Conservation (phyloP, 2,797 vertebrate genomes). For the Acanthopagrus latus region DNA sequence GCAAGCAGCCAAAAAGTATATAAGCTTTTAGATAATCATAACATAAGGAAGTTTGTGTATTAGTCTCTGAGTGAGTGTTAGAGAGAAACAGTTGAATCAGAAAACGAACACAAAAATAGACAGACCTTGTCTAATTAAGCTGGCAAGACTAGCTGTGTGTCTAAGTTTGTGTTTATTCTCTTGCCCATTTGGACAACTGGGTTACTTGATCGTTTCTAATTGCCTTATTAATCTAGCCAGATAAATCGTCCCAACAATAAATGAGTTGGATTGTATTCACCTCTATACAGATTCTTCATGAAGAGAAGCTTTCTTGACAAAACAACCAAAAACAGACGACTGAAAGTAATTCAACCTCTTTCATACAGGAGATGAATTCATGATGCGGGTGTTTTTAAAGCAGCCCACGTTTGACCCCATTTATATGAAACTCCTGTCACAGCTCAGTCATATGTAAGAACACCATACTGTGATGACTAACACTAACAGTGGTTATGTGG, state of each 20-base stretch:
- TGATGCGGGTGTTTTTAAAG: background rate
- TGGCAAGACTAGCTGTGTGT: background rate
- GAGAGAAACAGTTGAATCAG: conserved; percentile 1
- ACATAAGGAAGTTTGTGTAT: conserved; percentile 9
- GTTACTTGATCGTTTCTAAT: conserved; percentile 25
- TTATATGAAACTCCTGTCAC: conserved; percentile 19
- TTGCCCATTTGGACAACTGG: conserved; percentile 5
- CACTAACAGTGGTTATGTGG: background rate
- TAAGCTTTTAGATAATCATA: conserved; percentile 10
- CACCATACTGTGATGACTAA: conserved; percentile 1
- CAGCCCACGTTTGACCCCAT: conserved; percentile 19
- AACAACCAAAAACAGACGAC: conserved; percentile 7
- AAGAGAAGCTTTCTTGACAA: background rate
- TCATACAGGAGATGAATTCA: background rate
- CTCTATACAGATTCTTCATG: background rate
- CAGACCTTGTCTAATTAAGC: background rate
- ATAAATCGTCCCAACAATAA: background rate
- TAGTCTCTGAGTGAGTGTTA: background rate
- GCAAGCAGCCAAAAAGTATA: conserved; percentile 4
- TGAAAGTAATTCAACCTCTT: background rate
- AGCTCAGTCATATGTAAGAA: conserved; percentile 5
- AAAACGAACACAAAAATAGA: conserved; percentile 2
- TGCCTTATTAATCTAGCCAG: conserved; percentile 26
- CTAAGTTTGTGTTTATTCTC: conserved; percentile 13
- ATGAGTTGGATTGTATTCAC: background rate